Percentiles rank a stretch among this genome's conserved stretches.
Evolutionary conservation across 2,888 invertebrate species (phyloP).

Genomic region (Volucella bombylans): DNA sequence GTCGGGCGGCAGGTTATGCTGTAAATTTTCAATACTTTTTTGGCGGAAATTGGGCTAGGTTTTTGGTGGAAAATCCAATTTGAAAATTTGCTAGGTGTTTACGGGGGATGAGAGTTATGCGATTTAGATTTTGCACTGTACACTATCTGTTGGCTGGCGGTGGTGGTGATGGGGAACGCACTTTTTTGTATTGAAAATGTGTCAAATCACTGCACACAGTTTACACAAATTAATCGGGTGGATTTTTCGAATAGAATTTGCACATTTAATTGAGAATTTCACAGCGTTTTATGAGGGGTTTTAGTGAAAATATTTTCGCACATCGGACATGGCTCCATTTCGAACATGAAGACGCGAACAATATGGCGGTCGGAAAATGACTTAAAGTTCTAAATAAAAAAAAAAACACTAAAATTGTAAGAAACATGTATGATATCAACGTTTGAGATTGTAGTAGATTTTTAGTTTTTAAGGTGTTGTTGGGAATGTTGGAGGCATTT

Average conservation of each 20-base stretch:
- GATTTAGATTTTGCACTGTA: slow-evolving; percentile 36
- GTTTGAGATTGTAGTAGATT: slow-evolving; percentile 61
- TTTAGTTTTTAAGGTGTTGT: neutral
- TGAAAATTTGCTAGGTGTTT: slow-evolving; percentile 9
- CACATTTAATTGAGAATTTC: slow-evolving; percentile 75
- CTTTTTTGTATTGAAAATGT: slow-evolving; percentile 22
- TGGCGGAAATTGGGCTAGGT: neutral
- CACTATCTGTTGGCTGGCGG: neutral
- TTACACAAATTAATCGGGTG: slow-evolving; percentile 5
- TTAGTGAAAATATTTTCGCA: slow-evolving; percentile 78
- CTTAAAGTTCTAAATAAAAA: slow-evolving; percentile 68
- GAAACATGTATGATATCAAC: slow-evolving; percentile 42
- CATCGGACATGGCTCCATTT: slow-evolving; percentile 76
- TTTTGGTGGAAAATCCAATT: slow-evolving; percentile 4
- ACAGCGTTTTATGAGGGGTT: slow-evolving; percentile 75
- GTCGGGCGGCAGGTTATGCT: too few species aligned
- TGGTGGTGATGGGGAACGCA: slow-evolving; percentile 21
- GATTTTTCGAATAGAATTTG: slow-evolving; percentile 67
- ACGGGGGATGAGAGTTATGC: slow-evolving; percentile 14
- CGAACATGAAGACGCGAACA: slow-evolving; percentile 76
- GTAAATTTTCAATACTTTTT: too few species aligned
- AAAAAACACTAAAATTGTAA: too few species aligned
- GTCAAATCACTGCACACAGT: slow-evolving; percentile 25
- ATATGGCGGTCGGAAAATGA: slow-evolving; percentile 75
- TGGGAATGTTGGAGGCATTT: slow-evolving; percentile 39